Conservation (phyloP, 1,140 invertebrate genomes). For the Drosophila dunni region DNA sequence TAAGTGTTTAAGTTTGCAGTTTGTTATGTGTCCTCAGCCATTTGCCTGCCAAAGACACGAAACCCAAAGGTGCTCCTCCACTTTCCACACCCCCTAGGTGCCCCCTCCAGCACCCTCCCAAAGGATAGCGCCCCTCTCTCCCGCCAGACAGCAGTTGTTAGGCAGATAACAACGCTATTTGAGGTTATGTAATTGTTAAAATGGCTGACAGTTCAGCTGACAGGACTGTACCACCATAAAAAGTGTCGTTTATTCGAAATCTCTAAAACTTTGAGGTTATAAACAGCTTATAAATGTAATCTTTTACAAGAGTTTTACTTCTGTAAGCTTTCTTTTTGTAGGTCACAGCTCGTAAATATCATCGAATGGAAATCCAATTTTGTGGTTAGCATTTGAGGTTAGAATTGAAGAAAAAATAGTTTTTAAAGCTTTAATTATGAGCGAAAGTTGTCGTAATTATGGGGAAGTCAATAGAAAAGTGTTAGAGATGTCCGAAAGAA, state of each 20-base stretch:
- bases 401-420: not conserved
- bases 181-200: conserved; percentile 57
- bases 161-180: conserved; percentile 22
- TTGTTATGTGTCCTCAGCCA: conserved; percentile 44
- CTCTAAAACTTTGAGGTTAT: conserved; percentile 11
- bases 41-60: conserved; percentile 60
- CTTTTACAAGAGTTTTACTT: conserved; percentile 9
- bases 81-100: not conserved
- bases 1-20: conserved; percentile 80
- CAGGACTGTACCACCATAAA: conserved; percentile 13
- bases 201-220: conserved; percentile 18
- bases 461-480: too few relatives aligned
- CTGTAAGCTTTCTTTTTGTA: not conserved
- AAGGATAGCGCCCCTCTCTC: not conserved
- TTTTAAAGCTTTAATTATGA: not conserved
- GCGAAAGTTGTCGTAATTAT: not conserved
- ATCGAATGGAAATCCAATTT: not conserved
- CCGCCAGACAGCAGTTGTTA: not conserved
- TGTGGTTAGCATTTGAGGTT: not conserved
- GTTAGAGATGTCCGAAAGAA: too few relatives aligned
- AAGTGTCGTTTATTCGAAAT: not conserved
- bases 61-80: conserved; percentile 2
- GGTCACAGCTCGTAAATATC: not conserved
- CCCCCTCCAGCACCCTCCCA: not conserved
- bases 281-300: not conserved